Base-by-base conservation (phyloP, 2,113 vertebrate species). In the Atrichornis clamosus region DNA sequence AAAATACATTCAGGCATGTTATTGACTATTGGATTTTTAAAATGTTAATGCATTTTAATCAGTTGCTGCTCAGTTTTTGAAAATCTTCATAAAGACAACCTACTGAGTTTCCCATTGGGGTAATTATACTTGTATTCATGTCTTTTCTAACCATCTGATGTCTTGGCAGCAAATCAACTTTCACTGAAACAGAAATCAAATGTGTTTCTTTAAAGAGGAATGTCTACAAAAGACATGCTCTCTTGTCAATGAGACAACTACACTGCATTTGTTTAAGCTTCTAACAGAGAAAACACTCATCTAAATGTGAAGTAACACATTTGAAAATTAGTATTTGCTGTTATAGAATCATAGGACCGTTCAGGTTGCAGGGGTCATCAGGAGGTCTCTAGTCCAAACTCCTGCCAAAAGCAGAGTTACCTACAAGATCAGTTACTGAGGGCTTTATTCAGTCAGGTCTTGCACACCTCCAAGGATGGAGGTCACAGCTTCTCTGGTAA, bases 91-190 rank as follows among this genome's bases (percentile, higher is more conserved):
- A 80, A 91, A 84, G 87, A 75, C 52, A 89, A 95, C 42, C 60
- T 69, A 89, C 47, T 95, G 62, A 89, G 68, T n/a, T 89, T 97
- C 55, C 50, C 58, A 78, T 76, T 89, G 59, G 93, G 80, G 92
- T 95, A 72, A 95, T 87, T 95, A 83, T 32, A 90, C 55, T 79
- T 74, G 10, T 62, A 85, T 68, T n/a, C 56, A 59, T 26, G 17
- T 46, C 65, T 94, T 96, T 96, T 97, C 89, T 92, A 96, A 84
- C 67, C 37, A 46, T 85, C 86, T 92, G 87, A 96, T 77, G 46
- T 67, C 67, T 85, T 96, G 89, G 95, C 87, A 93, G 64, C 37
- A 87, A 86, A 91, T 67, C 58, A 84, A 10, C 56, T 91, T 84
- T 32, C n/a, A 92, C 20, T 53, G 69, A 89, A 87, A 87, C 17